Evolutionary conservation across 2,113 vertebrate species (phyloP), one percentile per base, ranked within the genome.

Genomic region (Xenopus borealis): DNA sequence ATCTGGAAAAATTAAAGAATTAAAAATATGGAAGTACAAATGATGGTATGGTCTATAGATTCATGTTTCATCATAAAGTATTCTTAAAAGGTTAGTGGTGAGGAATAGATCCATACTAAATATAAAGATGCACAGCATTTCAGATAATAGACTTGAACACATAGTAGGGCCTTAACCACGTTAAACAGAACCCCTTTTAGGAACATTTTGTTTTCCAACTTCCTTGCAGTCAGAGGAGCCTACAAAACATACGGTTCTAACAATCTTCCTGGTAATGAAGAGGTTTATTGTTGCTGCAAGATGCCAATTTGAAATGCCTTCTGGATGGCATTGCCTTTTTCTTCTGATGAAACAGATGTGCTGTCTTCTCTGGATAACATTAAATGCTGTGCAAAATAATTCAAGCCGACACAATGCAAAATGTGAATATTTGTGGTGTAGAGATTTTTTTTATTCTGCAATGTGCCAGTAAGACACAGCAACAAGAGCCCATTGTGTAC

Each of bases 251-350:
- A 55, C 14, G 2, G 17, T n/a, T 16, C 12, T n/a, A 55, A n/a
- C 14, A 55, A 55, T n/a, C 53, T 55, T 55, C 7, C 53, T n/a
- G 53, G 53, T 16, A 55, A n/a, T 55, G 14, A 55, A 55, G 53
- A 55, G 53, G 53, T 55, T 55, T n/a, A n/a, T 52, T 47, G 79
- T 72, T 79, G 61, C 77, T 86, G 81, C 81, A 82, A 65, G 85
- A 80, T 85, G 64, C 57, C 88, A 71, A 78, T 77, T 86, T 90
- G 88, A 91, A 82, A 81, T 90, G 89, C 92, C 91, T 95, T 91
- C 93, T 89, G 91, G 91, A 91, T 91, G 88, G 87, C 92, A 92
- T 74, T 82, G 86, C 88, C 90, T 92, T 91, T 95, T 93, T 90
- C 87, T 81, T 83, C 85, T 85, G 89, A 90, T 83, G 81, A 89